These are phyloP conservation scores for Dicrurus megarhynchus DNA, from an alignment of 2,113 vertebrate genomes.

Conservation along the genomic window DNA sequence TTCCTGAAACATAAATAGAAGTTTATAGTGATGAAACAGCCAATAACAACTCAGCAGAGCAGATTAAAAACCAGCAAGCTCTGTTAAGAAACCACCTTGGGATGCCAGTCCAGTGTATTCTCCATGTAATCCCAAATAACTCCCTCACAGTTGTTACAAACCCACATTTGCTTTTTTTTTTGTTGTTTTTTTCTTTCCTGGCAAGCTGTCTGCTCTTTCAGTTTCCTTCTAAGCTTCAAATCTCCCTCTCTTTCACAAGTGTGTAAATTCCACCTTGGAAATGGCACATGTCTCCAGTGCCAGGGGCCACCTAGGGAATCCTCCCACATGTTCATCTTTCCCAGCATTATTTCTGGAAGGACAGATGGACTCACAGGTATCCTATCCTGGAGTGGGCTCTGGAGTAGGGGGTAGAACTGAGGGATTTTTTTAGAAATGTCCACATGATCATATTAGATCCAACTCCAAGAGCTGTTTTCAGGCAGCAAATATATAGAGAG, in stretches of 20 bases:
- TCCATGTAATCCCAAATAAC: neutral
- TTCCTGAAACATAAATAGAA: neutral
- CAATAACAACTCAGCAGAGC: neutral
- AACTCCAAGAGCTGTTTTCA: neutral
- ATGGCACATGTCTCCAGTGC: fast-evolving
- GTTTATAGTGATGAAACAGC: neutral
- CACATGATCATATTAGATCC: neutral
- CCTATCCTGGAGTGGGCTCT: neutral
- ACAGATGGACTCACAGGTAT: neutral
- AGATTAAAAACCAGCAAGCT: neutral
- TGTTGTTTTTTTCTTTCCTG: too few species aligned
- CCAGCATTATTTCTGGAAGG: neutral
- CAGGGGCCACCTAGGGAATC: neutral
- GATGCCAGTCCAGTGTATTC: neutral
- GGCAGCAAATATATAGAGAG: neutral
- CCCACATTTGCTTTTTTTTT: fast-evolving
- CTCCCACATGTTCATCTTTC: neutral
- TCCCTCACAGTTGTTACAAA: neutral
- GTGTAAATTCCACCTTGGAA: neutral
- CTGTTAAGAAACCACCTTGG: neutral
- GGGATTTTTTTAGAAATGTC: neutral
- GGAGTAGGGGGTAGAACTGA: neutral
- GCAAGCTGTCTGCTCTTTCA: neutral
- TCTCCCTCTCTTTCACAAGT: neutral
- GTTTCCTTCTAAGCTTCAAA: neutral